Percentiles rank a stretch among this genome's conserved stretches.
phyloP scores from a whole-genome alignment of 2,888 invertebrate genomes.

The Drosophila cracens region DNA sequence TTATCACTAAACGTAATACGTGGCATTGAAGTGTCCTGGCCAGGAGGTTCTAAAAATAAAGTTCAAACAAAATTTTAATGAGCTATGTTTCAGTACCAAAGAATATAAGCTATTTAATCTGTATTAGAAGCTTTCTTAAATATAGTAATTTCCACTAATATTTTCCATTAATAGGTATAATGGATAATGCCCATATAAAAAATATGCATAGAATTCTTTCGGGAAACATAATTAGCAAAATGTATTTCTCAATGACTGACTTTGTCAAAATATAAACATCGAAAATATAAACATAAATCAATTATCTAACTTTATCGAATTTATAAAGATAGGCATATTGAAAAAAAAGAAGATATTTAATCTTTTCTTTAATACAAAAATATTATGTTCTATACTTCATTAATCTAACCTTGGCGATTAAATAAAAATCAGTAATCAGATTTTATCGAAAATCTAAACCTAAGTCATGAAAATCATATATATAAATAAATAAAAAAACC shows the following conservation, averaged over 20 bases:
- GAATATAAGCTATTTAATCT: not conserved
- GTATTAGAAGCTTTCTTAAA: not conserved
- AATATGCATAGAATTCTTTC: not conserved
- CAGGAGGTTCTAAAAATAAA: constrained; percentile 61
- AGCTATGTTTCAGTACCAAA: not conserved
- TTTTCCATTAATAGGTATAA: not conserved
- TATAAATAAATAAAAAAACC: too few relatives aligned
- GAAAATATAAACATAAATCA: not conserved
- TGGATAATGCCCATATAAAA: not conserved
- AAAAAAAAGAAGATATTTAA: not conserved
- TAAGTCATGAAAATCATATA: not conserved
- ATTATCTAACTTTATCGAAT: not conserved
- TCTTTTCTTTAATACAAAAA: not conserved
- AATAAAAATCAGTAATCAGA: not conserved
- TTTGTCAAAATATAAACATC: too few relatives aligned
- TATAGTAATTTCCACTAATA: not conserved
- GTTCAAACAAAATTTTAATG: not conserved
- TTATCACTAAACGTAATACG: constrained; percentile 84
- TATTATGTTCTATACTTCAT: not conserved
- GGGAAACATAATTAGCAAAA: not conserved
- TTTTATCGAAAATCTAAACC: not conserved
- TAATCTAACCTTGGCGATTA: not conserved
- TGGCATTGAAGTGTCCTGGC: constrained; percentile 17
- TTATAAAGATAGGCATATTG: not conserved
- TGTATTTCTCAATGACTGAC: not conserved